Percentiles rank a stretch among this genome's conserved stretches.
Conservation (phyloP, 2,888 invertebrate species). For the Pollenia labialis region DNA sequence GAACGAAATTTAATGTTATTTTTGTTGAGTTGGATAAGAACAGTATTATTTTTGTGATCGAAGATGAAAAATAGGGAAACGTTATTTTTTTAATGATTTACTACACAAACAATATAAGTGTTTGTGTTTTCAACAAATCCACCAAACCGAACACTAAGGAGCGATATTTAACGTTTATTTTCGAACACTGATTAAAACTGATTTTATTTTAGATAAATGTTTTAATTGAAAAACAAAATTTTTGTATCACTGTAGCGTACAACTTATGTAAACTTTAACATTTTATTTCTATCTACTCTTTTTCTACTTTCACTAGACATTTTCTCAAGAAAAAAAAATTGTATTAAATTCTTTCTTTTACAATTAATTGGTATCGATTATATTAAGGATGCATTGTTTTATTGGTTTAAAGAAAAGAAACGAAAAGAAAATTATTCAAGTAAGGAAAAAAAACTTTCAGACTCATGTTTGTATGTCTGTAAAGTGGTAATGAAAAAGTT, state of each 20-base stretch:
- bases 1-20: too few relatives aligned
- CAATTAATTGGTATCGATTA: slow-evolving; percentile 70
- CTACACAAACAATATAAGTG: too few relatives aligned
- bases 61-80: too few relatives aligned
- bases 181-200: too few relatives aligned
- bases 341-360: slow-evolving; percentile 29
- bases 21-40: too few relatives aligned
- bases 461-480: background rate
- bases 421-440: slow-evolving; percentile 2
- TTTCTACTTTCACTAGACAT: slow-evolving; percentile 3
- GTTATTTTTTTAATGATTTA: too few relatives aligned
- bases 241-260: background rate
- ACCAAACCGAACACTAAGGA: too few relatives aligned
- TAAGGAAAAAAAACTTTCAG: slow-evolving; percentile 1
- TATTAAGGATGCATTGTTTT: slow-evolving; percentile 26
- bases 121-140: too few relatives aligned
- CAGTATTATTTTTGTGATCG: too few relatives aligned
- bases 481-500: slow-evolving; percentile 71
- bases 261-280: background rate
- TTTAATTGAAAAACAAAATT: too few relatives aligned
- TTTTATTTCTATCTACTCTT: background rate
- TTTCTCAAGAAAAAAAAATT: slow-evolving; percentile 2
- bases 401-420: slow-evolving; percentile 4
- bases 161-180: too few relatives aligned
- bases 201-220: too few relatives aligned